phyloP scores from a whole-genome alignment of 2,113 vertebrate species.

The Cyphomyrus plagiostoma region DNA sequence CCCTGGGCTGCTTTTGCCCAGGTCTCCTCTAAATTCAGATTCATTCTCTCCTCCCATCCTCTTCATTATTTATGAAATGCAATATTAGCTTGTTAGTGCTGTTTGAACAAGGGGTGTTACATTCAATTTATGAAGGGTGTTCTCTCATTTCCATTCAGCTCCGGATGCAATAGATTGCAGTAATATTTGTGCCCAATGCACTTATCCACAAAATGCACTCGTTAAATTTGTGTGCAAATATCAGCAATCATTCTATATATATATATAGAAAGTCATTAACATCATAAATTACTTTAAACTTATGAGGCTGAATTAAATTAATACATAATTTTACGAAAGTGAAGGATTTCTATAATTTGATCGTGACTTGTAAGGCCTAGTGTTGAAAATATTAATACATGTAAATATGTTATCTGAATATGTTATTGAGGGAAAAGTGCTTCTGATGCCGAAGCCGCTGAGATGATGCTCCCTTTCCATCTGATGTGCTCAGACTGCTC shows the following conservation, averaged over 20 bases:
- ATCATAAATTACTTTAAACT: not conserved
- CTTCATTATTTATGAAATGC: not conserved
- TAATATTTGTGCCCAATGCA: not conserved
- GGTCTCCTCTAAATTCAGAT: not conserved
- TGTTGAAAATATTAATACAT: not conserved
- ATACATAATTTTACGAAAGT: not conserved
- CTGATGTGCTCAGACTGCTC: conserved; percentile 57
- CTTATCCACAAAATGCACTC: not conserved
- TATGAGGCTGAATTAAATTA: not conserved
- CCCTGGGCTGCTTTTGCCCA: not conserved
- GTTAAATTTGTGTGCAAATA: not conserved
- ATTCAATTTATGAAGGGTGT: not conserved
- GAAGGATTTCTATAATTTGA: not conserved
- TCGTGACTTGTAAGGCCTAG: not conserved
- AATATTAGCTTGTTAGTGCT: not conserved
- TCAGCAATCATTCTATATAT: not conserved
- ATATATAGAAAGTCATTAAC: not conserved
- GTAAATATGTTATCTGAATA: not conserved
- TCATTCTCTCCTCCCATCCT: not conserved
- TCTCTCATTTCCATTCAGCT: not conserved
- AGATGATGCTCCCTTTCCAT: not conserved
- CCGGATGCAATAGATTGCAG: not conserved
- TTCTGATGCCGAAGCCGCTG: not conserved
- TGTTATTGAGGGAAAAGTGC: not conserved
- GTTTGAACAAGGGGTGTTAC: not conserved